A percentile compares a stretch with the other conserved stretches of the same genome.
These are phyloP conservation scores for Sarcophilus harrisii DNA, from an alignment of 2,797 vertebrate species.

Conservation along the genomic window DNA sequence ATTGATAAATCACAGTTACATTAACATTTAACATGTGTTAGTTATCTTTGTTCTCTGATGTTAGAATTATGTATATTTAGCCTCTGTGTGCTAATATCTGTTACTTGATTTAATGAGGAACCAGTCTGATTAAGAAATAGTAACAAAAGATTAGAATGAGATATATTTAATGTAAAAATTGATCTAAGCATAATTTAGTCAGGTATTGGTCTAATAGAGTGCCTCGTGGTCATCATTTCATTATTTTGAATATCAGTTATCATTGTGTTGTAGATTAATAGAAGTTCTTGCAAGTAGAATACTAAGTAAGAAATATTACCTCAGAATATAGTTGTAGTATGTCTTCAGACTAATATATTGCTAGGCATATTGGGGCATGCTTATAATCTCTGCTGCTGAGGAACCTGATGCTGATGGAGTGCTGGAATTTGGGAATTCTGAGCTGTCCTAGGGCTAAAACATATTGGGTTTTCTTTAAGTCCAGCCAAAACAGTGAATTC, in stretches of 20 bases:
- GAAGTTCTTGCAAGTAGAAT: constrained; percentile 20
- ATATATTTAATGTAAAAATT: constrained; percentile 28
- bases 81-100: background rate
- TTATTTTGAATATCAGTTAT: constrained; percentile 21
- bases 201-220: constrained; percentile 41
- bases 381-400: background rate
- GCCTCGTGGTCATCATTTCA: constrained; percentile 13
- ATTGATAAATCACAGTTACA: background rate
- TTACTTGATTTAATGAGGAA: background rate
- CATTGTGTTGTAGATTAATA: background rate
- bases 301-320: background rate
- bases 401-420: background rate
- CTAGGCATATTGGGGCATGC: too few relatives aligned
- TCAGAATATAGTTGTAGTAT: constrained; percentile 5
- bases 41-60: background rate
- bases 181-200: background rate
- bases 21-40: background rate
- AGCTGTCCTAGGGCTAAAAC: background rate
- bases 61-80: background rate
- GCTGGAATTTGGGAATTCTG: background rate
- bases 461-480: background rate
- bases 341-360: constrained; percentile 11
- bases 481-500: background rate
- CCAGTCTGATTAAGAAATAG: background rate
- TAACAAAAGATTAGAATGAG: constrained; percentile 30